Base-by-base conservation (phyloP, 2,888 invertebrate genomes). In the Congeria kusceri region DNA sequence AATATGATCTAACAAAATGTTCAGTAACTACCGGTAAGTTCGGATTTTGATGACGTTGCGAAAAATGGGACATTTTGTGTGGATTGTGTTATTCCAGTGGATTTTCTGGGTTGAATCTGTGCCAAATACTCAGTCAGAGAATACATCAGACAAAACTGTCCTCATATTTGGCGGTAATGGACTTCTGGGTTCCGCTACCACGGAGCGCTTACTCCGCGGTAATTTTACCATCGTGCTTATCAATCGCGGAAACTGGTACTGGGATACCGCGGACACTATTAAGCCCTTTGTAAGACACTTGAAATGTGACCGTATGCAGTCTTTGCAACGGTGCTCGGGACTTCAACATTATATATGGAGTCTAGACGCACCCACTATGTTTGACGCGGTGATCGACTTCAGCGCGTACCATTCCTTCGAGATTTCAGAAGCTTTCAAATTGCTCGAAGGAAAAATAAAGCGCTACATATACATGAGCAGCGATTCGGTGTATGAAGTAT, bases 401-500 rank as follows among this genome's bases (percentile, higher is more conserved):
- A 94, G 93, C 83, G 94, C 92, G 0, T 94, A 94, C 83, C 92
- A 92, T 58, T 87, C 90, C 0, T 85, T 91, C 76, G 92, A 91
- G n/a, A 86, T 94, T n/a, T 82, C 86, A 11, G 91, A 93, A 39
- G 89, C 91, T 3, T 72, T 93, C 44, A 85, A 89, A n/a, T 67
- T 92, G 28, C 74, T 94, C 2, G 77, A 89, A 20, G 90, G 89
- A 20, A 92, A 92, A 73, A 88, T 91, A 18, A 87, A 89, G 39
- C 75, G 93, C 9, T 94, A 94, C 73, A 89, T 94, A 13, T 93
- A 92, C 84, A 93, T 94, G 62, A 94, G 94, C 80, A 92, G 93
- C 0, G 94, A 94, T 85, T 94, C 94, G 3, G 93, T 94, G 1
- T 94, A 94, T 81, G 94, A 94, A 83, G 94, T 94, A n/a, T 93